Percentiles rank a stretch among this genome's conserved stretches.
Conservation (phyloP, 2,888 invertebrate species). For the Melinaea marsaeus region DNA sequence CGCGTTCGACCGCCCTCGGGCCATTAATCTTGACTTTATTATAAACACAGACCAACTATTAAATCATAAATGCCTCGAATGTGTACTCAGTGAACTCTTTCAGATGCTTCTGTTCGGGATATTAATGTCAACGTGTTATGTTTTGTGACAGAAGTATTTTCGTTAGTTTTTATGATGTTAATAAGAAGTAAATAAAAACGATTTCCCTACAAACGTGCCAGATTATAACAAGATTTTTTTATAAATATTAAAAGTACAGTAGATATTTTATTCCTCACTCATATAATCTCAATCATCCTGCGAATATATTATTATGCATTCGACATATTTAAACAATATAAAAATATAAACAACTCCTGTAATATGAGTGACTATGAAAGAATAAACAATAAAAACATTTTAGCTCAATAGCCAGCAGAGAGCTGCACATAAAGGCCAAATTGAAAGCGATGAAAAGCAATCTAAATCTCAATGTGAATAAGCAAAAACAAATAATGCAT, state of each 20-base stretch:
- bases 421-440: neutral
- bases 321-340: too few relatives aligned
- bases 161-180: constrained; percentile 3
- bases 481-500: constrained; percentile 2
- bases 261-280: too few relatives aligned
- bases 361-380: too few relatives aligned
- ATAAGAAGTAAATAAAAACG: neutral
- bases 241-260: too few relatives aligned
- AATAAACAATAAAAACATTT: too few relatives aligned
- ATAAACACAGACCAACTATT: constrained; percentile 62
- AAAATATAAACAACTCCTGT: too few relatives aligned
- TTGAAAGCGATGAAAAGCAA: constrained; percentile 3
- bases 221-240: too few relatives aligned
- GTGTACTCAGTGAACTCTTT: constrained; percentile 44
- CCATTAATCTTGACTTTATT: constrained; percentile 71
- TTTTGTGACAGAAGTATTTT: constrained; percentile 20
- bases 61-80: constrained; percentile 70
- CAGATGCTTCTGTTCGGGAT: constrained; percentile 33
- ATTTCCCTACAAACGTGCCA: too few relatives aligned
- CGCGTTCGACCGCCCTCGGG: constrained; percentile 46
- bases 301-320: too few relatives aligned
- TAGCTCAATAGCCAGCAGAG: neutral
- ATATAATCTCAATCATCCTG: too few relatives aligned
- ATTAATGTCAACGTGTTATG: constrained; percentile 20
- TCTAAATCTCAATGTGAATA: constrained; percentile 3